phyloP scores from a whole-genome alignment of 1,140 invertebrate species.

The Aphaenogaster ashmeadi region DNA sequence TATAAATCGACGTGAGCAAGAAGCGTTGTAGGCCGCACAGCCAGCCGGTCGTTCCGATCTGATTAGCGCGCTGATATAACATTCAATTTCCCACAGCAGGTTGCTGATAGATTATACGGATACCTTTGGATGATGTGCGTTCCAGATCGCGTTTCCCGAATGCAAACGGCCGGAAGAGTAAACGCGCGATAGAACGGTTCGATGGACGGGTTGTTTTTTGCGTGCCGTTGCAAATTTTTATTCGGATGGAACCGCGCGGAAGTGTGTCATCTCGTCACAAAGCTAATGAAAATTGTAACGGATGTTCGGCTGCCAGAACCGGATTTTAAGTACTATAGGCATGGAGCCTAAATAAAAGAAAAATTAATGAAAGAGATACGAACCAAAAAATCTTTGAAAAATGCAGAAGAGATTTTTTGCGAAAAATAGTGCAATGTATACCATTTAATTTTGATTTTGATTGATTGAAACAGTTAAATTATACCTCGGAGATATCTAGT shows the following conservation, averaged over 20 bases:
- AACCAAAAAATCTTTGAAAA: background rate
- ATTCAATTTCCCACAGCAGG: conserved; percentile 47
- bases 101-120: conserved; percentile 49
- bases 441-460: background rate
- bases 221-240: conserved; percentile 39
- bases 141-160: conserved; percentile 68
- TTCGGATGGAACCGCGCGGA: conserved; percentile 36
- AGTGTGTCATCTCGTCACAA: conserved; percentile 27
- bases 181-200: conserved; percentile 33
- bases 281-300: conserved; percentile 31
- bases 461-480: conserved; percentile 1
- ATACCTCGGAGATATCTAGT: background rate
- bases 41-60: conserved; percentile 63
- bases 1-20: conserved; percentile 19
- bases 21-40: conserved; percentile 25
- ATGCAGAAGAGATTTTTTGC: background rate
- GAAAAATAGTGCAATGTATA: background rate
- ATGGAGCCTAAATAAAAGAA: background rate
- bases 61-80: conserved; percentile 59
- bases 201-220: conserved; percentile 57
- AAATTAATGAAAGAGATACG: background rate
- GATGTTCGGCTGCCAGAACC: conserved; percentile 10
- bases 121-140: conserved; percentile 47
- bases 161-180: conserved; percentile 29
- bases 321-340: background rate